A percentile compares a stretch with the other conserved stretches of the same genome.
phyloP scores from a whole-genome alignment of 2,797 vertebrate genomes.

The Lycodopsis pacificus region DNA sequence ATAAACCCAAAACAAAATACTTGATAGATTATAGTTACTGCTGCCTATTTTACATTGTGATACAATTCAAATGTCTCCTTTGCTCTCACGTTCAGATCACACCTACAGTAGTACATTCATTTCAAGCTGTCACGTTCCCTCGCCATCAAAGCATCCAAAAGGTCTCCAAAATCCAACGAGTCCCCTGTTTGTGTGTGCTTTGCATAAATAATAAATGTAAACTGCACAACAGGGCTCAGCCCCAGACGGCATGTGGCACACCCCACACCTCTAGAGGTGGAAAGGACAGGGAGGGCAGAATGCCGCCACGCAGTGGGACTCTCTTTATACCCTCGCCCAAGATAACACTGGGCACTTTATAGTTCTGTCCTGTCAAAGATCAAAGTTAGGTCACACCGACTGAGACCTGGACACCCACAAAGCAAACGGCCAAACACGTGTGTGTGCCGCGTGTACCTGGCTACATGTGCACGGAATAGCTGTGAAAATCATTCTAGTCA shows the following conservation, averaged over 20 bases:
- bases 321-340: conserved; percentile 40
- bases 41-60: neutral
- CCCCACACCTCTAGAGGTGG: conserved; percentile 45
- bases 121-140: conserved; percentile 10
- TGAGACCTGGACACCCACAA: conserved; percentile 17
- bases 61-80: neutral
- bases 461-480: neutral
- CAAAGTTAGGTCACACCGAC: conserved; percentile 72
- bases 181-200: conserved; percentile 28
- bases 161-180: conserved; percentile 42
- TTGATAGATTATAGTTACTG: neutral
- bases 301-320: conserved; percentile 53
- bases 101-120: neutral
- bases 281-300: conserved; percentile 66
- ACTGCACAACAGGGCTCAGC: conserved; percentile 49
- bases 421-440: neutral
- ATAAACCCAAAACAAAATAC: neutral
- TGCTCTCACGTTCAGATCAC: neutral
- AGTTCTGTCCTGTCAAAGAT: conserved; percentile 43
- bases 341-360: conserved; percentile 53
- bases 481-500: neutral
- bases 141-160: conserved; percentile 66
- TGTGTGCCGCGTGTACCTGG: neutral
- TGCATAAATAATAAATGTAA: conserved; percentile 72
- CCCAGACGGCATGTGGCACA: conserved; percentile 42